These are phyloP conservation scores for Sebastolobus altivelis DNA, from an alignment of 2,797 vertebrate genomes.

Conservation along the genomic window DNA sequence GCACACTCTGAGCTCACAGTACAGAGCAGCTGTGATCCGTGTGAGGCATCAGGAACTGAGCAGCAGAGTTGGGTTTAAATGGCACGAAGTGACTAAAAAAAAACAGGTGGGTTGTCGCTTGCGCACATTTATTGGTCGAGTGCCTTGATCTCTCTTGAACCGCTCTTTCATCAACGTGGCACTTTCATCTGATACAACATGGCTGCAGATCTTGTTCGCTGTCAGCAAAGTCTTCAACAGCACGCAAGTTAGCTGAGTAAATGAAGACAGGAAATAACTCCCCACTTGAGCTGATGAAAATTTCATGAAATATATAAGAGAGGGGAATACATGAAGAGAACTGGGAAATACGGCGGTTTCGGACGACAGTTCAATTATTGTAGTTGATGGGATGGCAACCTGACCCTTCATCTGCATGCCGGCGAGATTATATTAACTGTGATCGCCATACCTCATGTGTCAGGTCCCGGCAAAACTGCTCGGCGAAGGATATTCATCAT, in stretches of 20 bases:
- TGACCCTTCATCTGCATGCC: constrained; percentile 68
- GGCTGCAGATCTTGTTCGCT: constrained; percentile 61
- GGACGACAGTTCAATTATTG: constrained; percentile 71
- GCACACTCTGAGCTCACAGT: background rate
- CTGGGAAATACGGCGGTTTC: constrained; percentile 22
- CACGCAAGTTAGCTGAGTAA: constrained; percentile 49
- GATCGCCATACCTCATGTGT: constrained; percentile 60
- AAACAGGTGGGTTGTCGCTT: constrained; percentile 42
- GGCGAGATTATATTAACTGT: constrained; percentile 47
- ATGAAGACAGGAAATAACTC: constrained; percentile 63
- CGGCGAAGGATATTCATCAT: constrained; percentile 56
- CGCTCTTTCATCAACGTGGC: constrained; percentile 47
- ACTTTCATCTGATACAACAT: constrained; percentile 63
- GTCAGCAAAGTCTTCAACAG: constrained; percentile 54
- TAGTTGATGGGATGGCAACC: constrained; percentile 66
- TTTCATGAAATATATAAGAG: constrained; percentile 69
- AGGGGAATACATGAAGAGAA: constrained; percentile 30
- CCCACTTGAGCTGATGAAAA: constrained; percentile 60
- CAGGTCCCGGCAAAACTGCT: constrained; percentile 35
- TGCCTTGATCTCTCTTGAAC: constrained; percentile 53
- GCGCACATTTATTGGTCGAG: constrained; percentile 49
- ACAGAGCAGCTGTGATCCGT: constrained; percentile 45
- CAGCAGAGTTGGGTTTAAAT: constrained; percentile 35
- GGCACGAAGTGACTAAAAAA: constrained; percentile 26
- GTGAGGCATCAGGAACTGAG: constrained; percentile 18